These are phyloP conservation scores for Pelvicachromis taeniatus DNA, from an alignment of 2,113 vertebrate species.

Conservation along the genomic window DNA sequence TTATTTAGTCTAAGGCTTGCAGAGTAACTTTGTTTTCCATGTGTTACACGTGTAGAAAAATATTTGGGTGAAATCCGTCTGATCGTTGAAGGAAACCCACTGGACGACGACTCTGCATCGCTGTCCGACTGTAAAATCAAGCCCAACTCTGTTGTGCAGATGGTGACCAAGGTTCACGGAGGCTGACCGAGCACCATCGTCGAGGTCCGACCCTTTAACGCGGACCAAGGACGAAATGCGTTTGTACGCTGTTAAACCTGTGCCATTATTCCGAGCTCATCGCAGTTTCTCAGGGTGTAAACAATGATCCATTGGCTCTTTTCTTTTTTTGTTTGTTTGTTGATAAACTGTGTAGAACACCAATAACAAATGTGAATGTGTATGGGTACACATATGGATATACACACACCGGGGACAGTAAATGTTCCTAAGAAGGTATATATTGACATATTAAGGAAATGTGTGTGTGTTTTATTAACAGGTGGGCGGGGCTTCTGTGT, in stretches of 20 bases:
- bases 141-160: background rate
- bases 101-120: background rate
- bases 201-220: background rate
- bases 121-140: background rate
- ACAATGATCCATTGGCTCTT: background rate
- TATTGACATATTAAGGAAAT: too few relatives aligned
- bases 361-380: fast-evolving
- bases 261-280: background rate
- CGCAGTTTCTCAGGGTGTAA: background rate
- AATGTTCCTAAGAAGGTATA: background rate
- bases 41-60: background rate
- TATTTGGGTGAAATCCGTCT: background rate
- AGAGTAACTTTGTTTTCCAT: background rate
- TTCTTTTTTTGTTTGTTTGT: background rate
- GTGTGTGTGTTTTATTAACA: too few relatives aligned
- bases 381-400: too few relatives aligned
- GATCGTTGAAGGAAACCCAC: background rate
- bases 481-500: fast-evolving
- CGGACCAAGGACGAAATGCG: background rate
- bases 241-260: fast-evolving
- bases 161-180: background rate
- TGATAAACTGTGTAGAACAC: background rate
- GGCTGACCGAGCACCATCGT: background rate
- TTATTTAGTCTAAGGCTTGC: background rate
- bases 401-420: background rate